Conservation (phyloP, 2,888 invertebrate genomes). For the Trichacis sp. region DNA sequence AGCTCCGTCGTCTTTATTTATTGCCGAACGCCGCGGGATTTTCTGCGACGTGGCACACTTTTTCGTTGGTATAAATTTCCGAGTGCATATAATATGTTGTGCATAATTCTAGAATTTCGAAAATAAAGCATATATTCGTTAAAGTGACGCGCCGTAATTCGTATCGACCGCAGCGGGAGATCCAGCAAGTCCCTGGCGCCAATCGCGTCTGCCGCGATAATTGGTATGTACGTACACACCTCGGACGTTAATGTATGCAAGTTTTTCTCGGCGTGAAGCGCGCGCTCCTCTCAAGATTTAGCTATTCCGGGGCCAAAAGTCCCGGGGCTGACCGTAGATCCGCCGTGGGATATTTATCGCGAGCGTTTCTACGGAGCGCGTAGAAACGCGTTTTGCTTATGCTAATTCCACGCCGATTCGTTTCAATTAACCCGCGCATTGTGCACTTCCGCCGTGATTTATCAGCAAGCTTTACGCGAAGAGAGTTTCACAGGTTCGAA, state of each 20-base stretch:
- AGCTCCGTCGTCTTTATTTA: background rate
- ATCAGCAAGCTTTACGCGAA: no score
- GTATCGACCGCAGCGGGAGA: constrained; percentile 29
- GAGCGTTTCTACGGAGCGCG: constrained; percentile 2
- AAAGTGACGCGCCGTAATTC: constrained; percentile 42
- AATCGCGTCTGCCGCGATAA: constrained; percentile 24
- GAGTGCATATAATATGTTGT: background rate
- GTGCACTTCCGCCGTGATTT: background rate
- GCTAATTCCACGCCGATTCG: background rate
- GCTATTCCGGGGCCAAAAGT: constrained; percentile 24
- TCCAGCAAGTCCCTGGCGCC: constrained; percentile 21
- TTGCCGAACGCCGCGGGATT: background rate
- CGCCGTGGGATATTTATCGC: constrained; percentile 23
- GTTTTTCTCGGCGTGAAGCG: constrained; percentile 25
- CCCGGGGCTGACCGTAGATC: constrained; percentile 18
- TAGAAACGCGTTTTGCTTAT: constrained; percentile 2
- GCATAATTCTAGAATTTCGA: background rate
- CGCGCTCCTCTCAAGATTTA: constrained; percentile 26
- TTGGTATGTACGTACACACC: constrained; percentile 20
- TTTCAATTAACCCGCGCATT: constrained; percentile 2
- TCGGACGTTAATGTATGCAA: constrained; percentile 10
- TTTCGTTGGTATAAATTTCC: background rate
- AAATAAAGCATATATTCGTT: background rate
- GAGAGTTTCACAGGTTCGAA: no score
- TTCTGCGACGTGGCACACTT: constrained; percentile 2